phyloP scores from a whole-genome alignment of 2,888 invertebrate species.

The Nephrotoma flavescens region DNA sequence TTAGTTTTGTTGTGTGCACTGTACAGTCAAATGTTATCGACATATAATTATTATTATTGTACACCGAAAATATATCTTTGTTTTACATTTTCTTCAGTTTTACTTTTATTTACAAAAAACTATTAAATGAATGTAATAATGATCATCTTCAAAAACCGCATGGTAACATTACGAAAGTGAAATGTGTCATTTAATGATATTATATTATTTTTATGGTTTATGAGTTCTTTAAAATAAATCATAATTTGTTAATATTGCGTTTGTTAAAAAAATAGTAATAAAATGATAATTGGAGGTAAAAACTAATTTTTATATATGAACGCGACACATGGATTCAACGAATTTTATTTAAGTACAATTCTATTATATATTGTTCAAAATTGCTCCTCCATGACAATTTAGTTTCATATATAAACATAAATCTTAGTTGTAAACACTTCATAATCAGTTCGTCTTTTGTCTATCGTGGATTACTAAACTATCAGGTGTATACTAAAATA shows the following conservation, averaged over 20 bases:
- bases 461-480: not conserved
- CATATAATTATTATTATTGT: not conserved
- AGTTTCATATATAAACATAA: not conserved
- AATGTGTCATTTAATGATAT: not conserved
- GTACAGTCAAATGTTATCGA: not conserved
- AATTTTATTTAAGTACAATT: not conserved
- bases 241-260: not conserved
- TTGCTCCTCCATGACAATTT: not conserved
- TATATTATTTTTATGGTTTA: not conserved
- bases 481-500: not conserved
- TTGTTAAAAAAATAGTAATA: not conserved
- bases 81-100: not conserved
- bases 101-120: not conserved
- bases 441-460: not conserved
- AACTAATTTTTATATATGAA: not conserved
- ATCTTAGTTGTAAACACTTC: not conserved
- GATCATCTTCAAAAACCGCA: not conserved
- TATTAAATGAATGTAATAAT: not conserved
- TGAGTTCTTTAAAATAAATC: not conserved
- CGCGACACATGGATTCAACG: not conserved
- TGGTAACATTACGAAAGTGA: not conserved
- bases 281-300: not conserved
- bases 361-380: constrained; percentile 3
- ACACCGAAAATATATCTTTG: not conserved
- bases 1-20: not conserved